phyloP scores from a whole-genome alignment of 2,888 invertebrate species.

The Eulithis testata region DNA sequence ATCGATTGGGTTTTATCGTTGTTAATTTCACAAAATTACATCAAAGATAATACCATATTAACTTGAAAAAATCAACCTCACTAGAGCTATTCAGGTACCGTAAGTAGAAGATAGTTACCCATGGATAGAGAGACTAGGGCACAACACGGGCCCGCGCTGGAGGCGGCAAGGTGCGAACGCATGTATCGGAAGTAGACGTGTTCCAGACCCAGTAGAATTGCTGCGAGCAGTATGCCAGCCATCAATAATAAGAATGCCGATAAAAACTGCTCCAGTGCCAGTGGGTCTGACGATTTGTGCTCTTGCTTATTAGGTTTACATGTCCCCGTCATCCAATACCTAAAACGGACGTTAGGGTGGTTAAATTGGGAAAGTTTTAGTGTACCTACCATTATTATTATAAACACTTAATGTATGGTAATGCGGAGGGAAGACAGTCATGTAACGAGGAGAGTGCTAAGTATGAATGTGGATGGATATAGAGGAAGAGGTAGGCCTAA shows the following conservation, averaged over 20 bases:
- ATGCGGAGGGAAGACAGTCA: no score
- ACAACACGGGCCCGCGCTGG: slow-evolving; percentile 96
- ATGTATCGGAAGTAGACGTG: slow-evolving; percentile 98
- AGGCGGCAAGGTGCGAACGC: slow-evolving; percentile 93
- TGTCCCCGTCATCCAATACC: slow-evolving; percentile 99
- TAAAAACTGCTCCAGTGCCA: slow-evolving; percentile 97
- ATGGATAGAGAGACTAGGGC: slow-evolving; percentile 95
- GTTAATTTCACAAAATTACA: no score
- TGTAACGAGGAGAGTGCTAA: no score
- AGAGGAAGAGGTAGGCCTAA: no score
- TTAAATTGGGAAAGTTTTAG: background rate
- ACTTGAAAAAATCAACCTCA: no score
- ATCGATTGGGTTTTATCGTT: no score
- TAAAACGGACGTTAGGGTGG: slow-evolving; percentile 47
- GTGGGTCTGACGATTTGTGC: slow-evolving; percentile 94
- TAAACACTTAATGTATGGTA: no score
- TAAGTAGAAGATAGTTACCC: slow-evolving; percentile 81
- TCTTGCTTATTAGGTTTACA: slow-evolving; percentile 96
- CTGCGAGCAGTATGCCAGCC: slow-evolving; percentile 96
- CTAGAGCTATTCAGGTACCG: no score
- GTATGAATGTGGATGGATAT: no score
- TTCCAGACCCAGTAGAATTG: slow-evolving; percentile 94
- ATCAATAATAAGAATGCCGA: slow-evolving; percentile 98
- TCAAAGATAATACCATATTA: no score
- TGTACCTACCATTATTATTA: no score